Conservation (phyloP, 2,113 vertebrate species). For the Corynorhinus townsendii region DNA sequence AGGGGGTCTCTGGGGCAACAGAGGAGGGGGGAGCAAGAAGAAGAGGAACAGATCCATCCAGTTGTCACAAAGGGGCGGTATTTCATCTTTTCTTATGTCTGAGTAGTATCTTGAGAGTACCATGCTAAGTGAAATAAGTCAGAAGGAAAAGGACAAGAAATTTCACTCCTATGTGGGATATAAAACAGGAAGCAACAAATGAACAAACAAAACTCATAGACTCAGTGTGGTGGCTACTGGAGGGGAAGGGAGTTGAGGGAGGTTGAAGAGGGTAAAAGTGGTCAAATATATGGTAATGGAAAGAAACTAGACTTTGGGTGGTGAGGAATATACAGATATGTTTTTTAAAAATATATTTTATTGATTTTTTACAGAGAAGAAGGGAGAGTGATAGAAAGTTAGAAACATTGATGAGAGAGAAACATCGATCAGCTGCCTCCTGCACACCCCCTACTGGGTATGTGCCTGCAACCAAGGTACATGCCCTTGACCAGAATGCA, state of each 20-base stretch:
- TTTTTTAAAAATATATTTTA: no score
- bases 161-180: background rate
- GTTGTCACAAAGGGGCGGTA: background rate
- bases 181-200: background rate
- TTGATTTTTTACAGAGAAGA: no score
- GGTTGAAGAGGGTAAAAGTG: background rate
- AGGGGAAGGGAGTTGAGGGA: background rate
- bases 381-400: no score
- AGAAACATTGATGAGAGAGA: no score
- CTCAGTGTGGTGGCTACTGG: background rate
- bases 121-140: background rate
- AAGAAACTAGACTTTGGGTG: background rate
- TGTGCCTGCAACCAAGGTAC: no score
- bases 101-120: background rate
- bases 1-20: background rate
- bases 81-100: background rate
- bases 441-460: no score
- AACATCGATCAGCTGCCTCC: no score
- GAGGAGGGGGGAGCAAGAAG: background rate
- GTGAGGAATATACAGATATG: background rate
- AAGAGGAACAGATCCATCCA: background rate
- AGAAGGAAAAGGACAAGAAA: background rate
- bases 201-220: background rate
- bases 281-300: background rate
- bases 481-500: no score